Conservation (phyloP, 2,797 vertebrate species). For the Arremon aurantiirostris region DNA sequence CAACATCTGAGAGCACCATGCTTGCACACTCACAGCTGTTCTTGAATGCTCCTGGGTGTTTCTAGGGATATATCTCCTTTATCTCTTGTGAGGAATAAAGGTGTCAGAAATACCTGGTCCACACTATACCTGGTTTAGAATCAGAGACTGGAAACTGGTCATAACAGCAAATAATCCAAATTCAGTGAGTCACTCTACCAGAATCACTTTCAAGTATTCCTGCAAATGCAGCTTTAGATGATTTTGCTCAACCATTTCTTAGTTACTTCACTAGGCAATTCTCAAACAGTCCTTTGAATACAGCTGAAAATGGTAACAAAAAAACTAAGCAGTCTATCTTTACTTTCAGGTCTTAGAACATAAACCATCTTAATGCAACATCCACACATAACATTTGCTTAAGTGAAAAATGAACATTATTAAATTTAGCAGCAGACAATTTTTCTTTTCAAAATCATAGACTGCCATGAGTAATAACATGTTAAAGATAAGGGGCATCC, state of each 20-base stretch:
- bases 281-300: not conserved
- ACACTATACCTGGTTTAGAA: not conserved
- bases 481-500: not conserved
- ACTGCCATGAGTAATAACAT: not conserved
- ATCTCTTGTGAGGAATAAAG: not conserved
- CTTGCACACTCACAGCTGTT: not conserved
- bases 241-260: not conserved
- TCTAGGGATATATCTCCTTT: not conserved
- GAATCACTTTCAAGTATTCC: not conserved
- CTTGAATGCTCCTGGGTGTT: not conserved
- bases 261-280: not conserved
- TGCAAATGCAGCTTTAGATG: not conserved
- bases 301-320: not conserved
- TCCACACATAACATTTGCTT: rapidly evolving
- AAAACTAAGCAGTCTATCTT: not conserved
- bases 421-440: not conserved
- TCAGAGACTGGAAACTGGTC: not conserved
- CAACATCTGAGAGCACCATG: not conserved
- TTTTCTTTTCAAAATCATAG: not conserved
- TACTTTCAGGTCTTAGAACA: not conserved
- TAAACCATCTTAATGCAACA: not conserved
- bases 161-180: not conserved
- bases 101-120: not conserved
- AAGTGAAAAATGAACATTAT: not conserved
- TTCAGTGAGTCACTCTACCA: not conserved